Conservation (phyloP, 2,888 invertebrate species). For the Philaethria dido region DNA sequence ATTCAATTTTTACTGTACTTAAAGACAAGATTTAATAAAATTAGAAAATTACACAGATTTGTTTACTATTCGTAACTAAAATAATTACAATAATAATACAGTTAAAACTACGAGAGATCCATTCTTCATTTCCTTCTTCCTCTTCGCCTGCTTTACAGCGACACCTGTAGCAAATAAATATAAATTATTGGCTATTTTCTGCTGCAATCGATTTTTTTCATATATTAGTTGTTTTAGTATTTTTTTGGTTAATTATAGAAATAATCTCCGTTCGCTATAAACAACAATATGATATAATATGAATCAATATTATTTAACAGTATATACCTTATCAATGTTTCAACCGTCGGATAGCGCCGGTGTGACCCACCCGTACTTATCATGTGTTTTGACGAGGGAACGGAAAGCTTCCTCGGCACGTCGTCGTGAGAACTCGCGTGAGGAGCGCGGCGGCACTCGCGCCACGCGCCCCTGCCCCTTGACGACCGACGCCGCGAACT, state of each 20-base stretch:
- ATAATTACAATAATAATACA: slow-evolving; percentile 53
- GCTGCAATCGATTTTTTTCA: background rate
- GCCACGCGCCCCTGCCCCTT: slow-evolving; percentile 94
- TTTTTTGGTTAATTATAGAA: too few species aligned
- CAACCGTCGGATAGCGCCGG: slow-evolving; percentile 94
- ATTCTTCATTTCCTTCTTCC: slow-evolving; percentile 59
- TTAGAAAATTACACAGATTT: slow-evolving; percentile 47
- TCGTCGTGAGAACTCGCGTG: slow-evolving; percentile 90
- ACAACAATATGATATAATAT: too few species aligned
- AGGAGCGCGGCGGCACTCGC: slow-evolving; percentile 90
- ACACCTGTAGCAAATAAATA: slow-evolving; percentile 53
- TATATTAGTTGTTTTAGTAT: too few species aligned
- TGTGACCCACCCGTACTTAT: slow-evolving; percentile 96
- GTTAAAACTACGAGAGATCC: slow-evolving; percentile 75
- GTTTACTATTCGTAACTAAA: slow-evolving; percentile 70
- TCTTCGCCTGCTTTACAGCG: slow-evolving; percentile 49
- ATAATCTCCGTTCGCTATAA: background rate
- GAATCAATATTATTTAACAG: background rate
- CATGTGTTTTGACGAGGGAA: slow-evolving; percentile 94
- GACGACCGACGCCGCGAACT: slow-evolving; percentile 94
- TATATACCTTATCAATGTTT: slow-evolving; percentile 48
- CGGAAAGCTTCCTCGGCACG: slow-evolving; percentile 95
- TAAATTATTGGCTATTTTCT: background rate
- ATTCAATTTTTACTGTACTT: slow-evolving; percentile 50
- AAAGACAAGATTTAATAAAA: slow-evolving; percentile 55